Percentiles rank a stretch among this genome's conserved stretches.
Evolutionary conservation across 2,888 invertebrate species (phyloP).

Genomic region (Apodemia duryi): DNA sequence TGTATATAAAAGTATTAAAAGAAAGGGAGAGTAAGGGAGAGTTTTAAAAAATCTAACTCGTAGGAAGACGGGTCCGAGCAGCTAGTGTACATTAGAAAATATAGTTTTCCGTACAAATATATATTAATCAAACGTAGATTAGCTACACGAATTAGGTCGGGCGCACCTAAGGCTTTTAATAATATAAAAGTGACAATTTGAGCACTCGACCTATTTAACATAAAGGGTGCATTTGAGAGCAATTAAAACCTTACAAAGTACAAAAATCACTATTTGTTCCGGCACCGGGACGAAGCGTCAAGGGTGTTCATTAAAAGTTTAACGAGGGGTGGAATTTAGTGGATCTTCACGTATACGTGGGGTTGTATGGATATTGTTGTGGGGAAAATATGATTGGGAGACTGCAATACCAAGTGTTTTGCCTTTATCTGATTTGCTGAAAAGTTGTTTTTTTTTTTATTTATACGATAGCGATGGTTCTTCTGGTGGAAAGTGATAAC

Average conservation of each 20-base stretch:
- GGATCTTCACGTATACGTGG: not conserved
- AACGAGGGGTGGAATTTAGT: slow-evolving; percentile 9
- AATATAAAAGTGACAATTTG: slow-evolving; percentile 12
- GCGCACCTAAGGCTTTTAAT: slow-evolving; percentile 15
- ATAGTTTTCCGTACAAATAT: not conserved
- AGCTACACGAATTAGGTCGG: slow-evolving; percentile 13
- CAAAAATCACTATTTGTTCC: slow-evolving; percentile 16
- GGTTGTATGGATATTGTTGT: not conserved
- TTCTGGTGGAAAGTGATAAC: no score
- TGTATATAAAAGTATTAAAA: no score
- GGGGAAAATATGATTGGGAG: no score
- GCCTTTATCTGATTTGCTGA: no score
- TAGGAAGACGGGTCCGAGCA: no score
- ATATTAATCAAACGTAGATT: slow-evolving; percentile 15
- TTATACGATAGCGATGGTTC: no score
- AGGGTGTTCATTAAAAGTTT: slow-evolving; percentile 11
- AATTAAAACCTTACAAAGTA: slow-evolving; percentile 15
- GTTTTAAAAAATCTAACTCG: no score
- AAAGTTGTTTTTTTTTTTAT: no score
- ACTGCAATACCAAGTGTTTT: no score
- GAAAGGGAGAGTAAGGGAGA: no score
- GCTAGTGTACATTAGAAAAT: no score
- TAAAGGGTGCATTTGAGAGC: slow-evolving; percentile 12
- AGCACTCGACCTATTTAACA: slow-evolving; percentile 13
- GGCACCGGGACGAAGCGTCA: not conserved